Evolutionary conservation across 1,140 invertebrate genomes (phyloP), one percentile per base, ranked within the genome.

Genomic region (Pseudomyrmex cubaensis): DNA sequence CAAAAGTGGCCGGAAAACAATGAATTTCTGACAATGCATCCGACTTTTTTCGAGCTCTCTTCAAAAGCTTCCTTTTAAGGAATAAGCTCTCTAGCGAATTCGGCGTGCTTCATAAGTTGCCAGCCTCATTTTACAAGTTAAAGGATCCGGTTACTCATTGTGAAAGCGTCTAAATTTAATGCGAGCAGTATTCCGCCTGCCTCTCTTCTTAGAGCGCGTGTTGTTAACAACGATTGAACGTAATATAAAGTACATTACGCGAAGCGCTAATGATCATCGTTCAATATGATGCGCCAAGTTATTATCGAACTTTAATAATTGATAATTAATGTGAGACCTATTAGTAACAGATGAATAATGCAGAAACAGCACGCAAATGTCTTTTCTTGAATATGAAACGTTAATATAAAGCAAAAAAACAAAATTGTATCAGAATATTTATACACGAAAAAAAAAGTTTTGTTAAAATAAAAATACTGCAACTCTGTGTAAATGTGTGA

Each of bases 121-220:
- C 25, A 72, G 35, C n/a, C 10, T 80, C n/a, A 61, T 72, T 61
- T 80, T 61, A 17, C 12, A 80, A 72, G 54, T 80, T 80, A 48
- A 54, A 59, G 44, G 22, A 63, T 52, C 44, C 12, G n/a, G 59
- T 17, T 61, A 35, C 22, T 75, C 22, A 75, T 75, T 48, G 12
- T 75, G 44, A 74, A 20, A 20, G 46, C 59, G n/a, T 75, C 10
- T 25, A 75, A 63, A 75, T 63, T 73, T 73, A 73, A 57, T 73
- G 44, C 57, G 10, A 62, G 25, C 13, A 1, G 25, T 63, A 13
- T 63, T 75, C 20, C 35, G 35, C 35, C 35, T 35, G 35, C 35
- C n/a, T n/a, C 12, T 63, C 61, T 74, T 74, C n/a, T 74, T 9
- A 8, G 13, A 63, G 50, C 17, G 50, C 17, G 46, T 20, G 17